A percentile compares a stretch with the other conserved stretches of the same genome.
Evolutionary conservation across 1,140 invertebrate species (phyloP).

Genomic region (Drosophila parabipectinata): DNA sequence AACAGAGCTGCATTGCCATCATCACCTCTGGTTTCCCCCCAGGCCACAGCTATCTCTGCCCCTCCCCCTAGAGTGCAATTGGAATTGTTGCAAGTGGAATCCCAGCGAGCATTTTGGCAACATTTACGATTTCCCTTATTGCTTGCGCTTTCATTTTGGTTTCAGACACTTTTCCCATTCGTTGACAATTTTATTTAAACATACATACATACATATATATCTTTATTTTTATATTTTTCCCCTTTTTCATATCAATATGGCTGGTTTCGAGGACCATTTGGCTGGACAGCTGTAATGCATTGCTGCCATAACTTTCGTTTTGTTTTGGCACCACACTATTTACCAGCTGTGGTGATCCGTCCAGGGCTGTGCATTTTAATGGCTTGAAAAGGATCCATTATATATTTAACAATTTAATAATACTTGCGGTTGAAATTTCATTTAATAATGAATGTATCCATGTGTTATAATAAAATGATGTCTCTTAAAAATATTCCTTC

Average conservation of each 20-base stretch:
- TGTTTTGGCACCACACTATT: slow-evolving; percentile 14
- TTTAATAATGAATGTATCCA: neutral
- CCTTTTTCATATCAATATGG: slow-evolving; percentile 33
- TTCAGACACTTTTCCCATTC: slow-evolving; percentile 31
- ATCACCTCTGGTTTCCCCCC: slow-evolving; percentile 28
- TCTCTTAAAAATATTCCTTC: too few relatives aligned
- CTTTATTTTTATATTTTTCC: neutral
- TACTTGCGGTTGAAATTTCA: neutral
- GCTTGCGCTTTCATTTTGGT: slow-evolving; percentile 56
- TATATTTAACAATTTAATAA: neutral
- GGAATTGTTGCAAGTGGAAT: slow-evolving; percentile 19
- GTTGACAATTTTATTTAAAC: slow-evolving; percentile 28
- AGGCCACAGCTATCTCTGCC: slow-evolving; percentile 1
- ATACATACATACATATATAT: neutral
- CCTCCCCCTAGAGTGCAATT: neutral
- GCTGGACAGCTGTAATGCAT: slow-evolving; percentile 38
- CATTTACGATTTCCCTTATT: slow-evolving; percentile 75
- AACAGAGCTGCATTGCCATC: slow-evolving; percentile 47
- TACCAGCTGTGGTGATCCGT: slow-evolving; percentile 7
- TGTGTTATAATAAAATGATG: neutral
- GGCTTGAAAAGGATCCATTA: neutral
- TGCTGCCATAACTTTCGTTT: slow-evolving; percentile 28
- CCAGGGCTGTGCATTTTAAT: neutral
- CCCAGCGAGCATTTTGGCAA: slow-evolving; percentile 55
- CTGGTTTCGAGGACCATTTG: neutral